A percentile compares a stretch with the other conserved stretches of the same genome.
These are phyloP conservation scores for Polyergus mexicanus DNA, from an alignment of 1,140 invertebrate genomes.

Conservation along the genomic window DNA sequence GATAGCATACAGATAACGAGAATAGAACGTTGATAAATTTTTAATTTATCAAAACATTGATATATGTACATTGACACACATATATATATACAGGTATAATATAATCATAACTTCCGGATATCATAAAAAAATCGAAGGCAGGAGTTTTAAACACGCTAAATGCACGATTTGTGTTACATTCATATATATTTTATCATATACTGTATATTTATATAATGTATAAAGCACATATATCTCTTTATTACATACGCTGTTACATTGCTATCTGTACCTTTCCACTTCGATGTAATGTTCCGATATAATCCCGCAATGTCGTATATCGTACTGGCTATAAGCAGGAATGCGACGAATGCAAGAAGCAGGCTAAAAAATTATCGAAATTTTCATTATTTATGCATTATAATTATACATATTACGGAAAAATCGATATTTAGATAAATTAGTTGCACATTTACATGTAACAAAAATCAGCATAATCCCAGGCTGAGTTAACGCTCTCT, in stretches of 20 bases:
- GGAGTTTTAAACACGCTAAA: no score
- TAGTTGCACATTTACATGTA: conserved; percentile 74
- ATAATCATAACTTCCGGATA: no score
- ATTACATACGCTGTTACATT: background rate
- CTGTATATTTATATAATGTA: no score
- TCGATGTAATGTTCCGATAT: background rate
- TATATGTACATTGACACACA: no score
- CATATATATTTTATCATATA: no score
- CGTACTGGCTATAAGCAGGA: conserved; percentile 74
- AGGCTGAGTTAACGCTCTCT: conserved; percentile 49
- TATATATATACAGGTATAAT: no score
- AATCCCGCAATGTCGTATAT: conserved; percentile 72
- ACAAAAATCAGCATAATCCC: conserved; percentile 75
- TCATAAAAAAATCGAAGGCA: no score
- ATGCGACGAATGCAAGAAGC: conserved; percentile 68
- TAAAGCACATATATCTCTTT: background rate
- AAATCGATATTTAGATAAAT: background rate
- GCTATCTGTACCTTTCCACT: conserved; percentile 47
- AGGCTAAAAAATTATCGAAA: conserved; percentile 67
- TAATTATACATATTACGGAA: background rate
- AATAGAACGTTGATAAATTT: no score
- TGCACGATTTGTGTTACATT: no score
- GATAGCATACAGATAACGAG: no score
- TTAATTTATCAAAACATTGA: no score
- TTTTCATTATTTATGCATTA: background rate